Conservation (phyloP, 2,888 invertebrate genomes). For the Athalia circularis region DNA sequence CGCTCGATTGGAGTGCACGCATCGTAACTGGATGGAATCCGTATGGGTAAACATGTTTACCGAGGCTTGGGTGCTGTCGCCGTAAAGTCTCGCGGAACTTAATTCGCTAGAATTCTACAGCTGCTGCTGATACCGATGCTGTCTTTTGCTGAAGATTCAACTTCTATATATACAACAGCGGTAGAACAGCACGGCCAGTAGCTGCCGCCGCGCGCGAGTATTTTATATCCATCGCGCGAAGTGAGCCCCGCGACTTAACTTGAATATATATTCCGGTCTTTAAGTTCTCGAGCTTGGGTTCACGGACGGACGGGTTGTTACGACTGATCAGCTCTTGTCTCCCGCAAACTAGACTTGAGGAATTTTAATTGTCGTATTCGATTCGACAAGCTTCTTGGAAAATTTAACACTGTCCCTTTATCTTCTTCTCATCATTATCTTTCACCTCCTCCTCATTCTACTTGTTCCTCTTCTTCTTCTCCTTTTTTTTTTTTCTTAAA, state of each 20-base stretch:
- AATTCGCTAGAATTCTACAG: conserved; percentile 34
- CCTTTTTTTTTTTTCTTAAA: too few relatives aligned
- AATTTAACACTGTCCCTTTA: not conserved
- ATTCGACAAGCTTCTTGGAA: conserved; percentile 6
- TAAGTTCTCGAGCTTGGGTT: conserved; percentile 38
- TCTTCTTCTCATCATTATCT: too few relatives aligned
- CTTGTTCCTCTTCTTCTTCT: too few relatives aligned
- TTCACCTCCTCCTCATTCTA: too few relatives aligned
- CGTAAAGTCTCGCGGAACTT: conserved; percentile 43
- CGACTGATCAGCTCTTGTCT: conserved; percentile 15
- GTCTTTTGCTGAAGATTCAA: too few relatives aligned
- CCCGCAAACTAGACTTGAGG: conserved; percentile 37
- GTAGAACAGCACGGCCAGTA: too few relatives aligned
- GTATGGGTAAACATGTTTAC: conserved; percentile 45
- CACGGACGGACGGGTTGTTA: conserved; percentile 40
- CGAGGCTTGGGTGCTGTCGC: conserved; percentile 39
- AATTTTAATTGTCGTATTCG: conserved; percentile 38
- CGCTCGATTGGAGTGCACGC: conserved; percentile 39
- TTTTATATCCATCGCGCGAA: not conserved
- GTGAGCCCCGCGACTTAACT: not conserved
- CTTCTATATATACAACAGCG: too few relatives aligned
- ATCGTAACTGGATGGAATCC: conserved; percentile 44
- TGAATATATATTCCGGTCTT: conserved; percentile 34
- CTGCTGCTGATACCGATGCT: not conserved
- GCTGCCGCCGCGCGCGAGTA: not conserved